Conservation (phyloP, 2,113 vertebrate species). For the Vicugna pacos region DNA sequence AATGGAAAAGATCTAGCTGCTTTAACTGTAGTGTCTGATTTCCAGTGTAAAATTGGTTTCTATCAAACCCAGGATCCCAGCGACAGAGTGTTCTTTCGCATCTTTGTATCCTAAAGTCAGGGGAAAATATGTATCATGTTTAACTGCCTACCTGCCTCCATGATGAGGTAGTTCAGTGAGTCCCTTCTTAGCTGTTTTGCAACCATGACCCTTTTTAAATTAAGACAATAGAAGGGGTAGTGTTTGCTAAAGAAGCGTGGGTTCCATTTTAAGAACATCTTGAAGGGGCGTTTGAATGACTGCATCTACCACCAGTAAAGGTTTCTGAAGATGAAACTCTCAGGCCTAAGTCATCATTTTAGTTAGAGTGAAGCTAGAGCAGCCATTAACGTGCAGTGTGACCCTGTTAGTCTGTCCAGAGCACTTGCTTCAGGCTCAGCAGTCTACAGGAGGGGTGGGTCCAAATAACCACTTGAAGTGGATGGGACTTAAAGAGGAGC, state of each 20-base stretch:
- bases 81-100: neutral
- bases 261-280: conserved; percentile 12
- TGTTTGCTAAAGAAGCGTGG: neutral
- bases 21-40: conserved; percentile 48
- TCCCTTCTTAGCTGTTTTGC: neutral
- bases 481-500: neutral
- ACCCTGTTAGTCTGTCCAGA: neutral
- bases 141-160: neutral
- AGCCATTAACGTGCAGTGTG: neutral
- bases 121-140: neutral
- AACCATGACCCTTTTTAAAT: neutral
- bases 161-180: neutral
- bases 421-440: neutral
- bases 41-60: neutral
- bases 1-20: neutral
- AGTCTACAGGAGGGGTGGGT: neutral
- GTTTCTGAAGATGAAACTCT: neutral
- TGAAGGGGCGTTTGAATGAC: neutral
- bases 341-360: neutral
- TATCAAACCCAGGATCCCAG: neutral
- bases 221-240: neutral
- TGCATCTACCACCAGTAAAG: neutral
- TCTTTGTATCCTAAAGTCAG: neutral
- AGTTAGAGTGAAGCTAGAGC: neutral
- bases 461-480: neutral